phyloP scores from a whole-genome alignment of 2,113 vertebrate species.

The Strix uralensis region DNA sequence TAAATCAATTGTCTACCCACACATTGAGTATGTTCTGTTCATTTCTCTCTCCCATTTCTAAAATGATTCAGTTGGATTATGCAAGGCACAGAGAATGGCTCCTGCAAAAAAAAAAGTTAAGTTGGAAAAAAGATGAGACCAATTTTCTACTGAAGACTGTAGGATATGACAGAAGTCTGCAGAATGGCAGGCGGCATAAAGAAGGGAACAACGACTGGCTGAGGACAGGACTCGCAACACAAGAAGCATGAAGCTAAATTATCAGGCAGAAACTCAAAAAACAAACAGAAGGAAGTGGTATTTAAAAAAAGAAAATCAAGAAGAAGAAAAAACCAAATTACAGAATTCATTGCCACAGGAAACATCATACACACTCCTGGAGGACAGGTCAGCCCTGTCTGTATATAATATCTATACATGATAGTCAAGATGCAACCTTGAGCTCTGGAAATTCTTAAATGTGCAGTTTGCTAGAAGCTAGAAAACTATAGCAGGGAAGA shows the following conservation, averaged over 20 bases:
- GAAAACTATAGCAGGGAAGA: background rate
- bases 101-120: background rate
- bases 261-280: background rate
- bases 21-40: background rate
- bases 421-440: background rate
- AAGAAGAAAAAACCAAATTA: background rate
- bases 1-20: background rate
- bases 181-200: background rate
- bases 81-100: background rate
- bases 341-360: background rate
- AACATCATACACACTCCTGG: background rate
- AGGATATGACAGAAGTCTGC: background rate
- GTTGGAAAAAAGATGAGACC: background rate
- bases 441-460: background rate
- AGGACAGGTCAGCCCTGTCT: background rate
- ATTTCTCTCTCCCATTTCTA: background rate
- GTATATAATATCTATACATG: rapidly evolving
- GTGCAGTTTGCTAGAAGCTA: background rate
- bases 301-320: background rate
- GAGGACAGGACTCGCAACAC: background rate
- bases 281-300: background rate
- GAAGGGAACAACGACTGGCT: background rate
- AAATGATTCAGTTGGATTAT: background rate
- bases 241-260: background rate
- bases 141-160: background rate